phyloP scores from a whole-genome alignment of 2,113 vertebrate species.

The Pseudopipra pipra region DNA sequence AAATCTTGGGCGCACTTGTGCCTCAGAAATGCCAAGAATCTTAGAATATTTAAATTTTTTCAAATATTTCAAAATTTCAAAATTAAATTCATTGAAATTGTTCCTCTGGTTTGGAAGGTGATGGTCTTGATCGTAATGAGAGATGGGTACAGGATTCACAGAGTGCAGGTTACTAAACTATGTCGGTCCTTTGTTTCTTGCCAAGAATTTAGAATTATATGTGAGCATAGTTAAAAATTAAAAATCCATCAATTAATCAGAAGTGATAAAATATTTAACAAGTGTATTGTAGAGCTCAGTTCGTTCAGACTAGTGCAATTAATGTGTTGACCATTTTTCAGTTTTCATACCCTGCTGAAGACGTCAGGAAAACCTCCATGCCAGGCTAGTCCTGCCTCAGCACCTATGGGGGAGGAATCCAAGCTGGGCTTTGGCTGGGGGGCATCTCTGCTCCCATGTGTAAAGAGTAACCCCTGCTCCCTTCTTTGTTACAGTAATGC shows the following conservation, averaged over 20 bases:
- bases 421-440: background rate
- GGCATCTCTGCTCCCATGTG: background rate
- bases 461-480: background rate
- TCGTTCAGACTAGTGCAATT: background rate
- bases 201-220: background rate
- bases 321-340: background rate
- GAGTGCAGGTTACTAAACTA: background rate
- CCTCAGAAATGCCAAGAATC: background rate
- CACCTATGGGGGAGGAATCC: background rate
- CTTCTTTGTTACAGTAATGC: background rate
- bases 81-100: background rate
- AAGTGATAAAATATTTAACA: background rate
- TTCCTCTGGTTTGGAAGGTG: background rate
- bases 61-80: background rate
- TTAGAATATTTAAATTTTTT: background rate
- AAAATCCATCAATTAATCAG: constrained; percentile 42
- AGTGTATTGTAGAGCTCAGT: background rate
- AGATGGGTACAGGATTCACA: background rate
- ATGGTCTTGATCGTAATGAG: background rate
- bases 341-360: background rate
- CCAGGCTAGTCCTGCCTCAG: background rate
- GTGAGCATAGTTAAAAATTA: background rate
- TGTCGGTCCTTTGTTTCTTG: background rate
- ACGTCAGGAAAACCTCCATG: fast-evolving
- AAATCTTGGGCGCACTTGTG: background rate